Evolutionary conservation across 2,113 vertebrate species (phyloP).

Genomic region (Sterrhoptilus dennistouni): DNA sequence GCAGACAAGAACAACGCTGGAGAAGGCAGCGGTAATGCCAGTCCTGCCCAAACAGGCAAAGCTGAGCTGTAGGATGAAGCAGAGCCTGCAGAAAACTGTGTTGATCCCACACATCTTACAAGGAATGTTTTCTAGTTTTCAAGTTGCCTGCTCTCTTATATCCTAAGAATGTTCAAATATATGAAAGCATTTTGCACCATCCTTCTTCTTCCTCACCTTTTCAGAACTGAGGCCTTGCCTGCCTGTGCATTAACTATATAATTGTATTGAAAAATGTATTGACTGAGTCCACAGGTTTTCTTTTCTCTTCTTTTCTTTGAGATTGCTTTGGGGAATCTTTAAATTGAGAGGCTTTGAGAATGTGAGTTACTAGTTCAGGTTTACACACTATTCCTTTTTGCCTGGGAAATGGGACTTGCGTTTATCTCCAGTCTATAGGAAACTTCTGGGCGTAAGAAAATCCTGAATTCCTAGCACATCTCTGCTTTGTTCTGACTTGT

Average conservation of each 20-base stretch:
- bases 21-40: neutral
- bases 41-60: slow-evolving; percentile 61
- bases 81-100: neutral
- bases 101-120: slow-evolving; percentile 46
- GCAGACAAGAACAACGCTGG: slow-evolving; percentile 35
- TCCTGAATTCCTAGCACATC: slow-evolving; percentile 7
- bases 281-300: neutral
- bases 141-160: slow-evolving; percentile 59
- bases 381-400: neutral
- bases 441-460: slow-evolving; percentile 31
- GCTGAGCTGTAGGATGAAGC: slow-evolving; percentile 64
- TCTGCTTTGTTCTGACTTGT: slow-evolving; percentile 51
- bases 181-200: slow-evolving; percentile 66
- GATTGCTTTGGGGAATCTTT: neutral
- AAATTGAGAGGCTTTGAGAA: neutral
- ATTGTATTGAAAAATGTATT: slow-evolving; percentile 18
- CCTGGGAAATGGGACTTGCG: neutral
- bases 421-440: neutral
- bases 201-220: slow-evolving; percentile 47
- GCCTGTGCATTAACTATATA: slow-evolving; percentile 38
- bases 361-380: neutral
- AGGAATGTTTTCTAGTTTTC: slow-evolving; percentile 31
- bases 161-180: slow-evolving; percentile 69
- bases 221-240: slow-evolving; percentile 54
- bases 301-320: neutral